phyloP scores from a whole-genome alignment of 2,797 vertebrate species.

The Diglossa cyanea region DNA sequence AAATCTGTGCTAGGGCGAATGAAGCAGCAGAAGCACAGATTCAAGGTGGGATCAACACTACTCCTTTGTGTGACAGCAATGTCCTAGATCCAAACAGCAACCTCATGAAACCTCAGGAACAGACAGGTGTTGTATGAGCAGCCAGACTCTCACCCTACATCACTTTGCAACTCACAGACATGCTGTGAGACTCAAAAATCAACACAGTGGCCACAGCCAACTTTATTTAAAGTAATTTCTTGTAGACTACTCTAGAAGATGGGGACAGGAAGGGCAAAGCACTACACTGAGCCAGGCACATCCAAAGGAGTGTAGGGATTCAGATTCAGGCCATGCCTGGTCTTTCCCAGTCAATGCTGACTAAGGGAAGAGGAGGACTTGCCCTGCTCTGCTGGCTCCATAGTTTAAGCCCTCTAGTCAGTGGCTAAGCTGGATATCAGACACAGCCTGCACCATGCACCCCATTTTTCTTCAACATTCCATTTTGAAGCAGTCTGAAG shows the following conservation, averaged over 20 bases:
- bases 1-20: background rate
- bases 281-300: background rate
- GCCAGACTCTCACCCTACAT: background rate
- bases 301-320: background rate
- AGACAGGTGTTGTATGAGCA: background rate
- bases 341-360: background rate
- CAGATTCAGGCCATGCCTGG: background rate
- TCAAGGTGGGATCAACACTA: background rate
- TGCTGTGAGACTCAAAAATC: background rate
- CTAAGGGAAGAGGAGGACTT: background rate
- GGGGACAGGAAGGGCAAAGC: background rate
- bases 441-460: background rate
- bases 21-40: background rate
- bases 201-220: background rate
- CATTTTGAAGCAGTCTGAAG: background rate
- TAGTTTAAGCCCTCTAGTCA: background rate
- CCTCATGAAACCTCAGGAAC: background rate
- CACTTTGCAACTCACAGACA: background rate
- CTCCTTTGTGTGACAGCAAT: background rate
- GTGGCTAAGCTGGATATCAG: background rate
- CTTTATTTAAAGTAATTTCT: background rate
- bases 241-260: background rate
- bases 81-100: background rate
- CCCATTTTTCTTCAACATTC: background rate
- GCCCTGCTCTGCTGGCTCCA: background rate